Percentiles rank a stretch among this genome's conserved stretches.
Conservation (phyloP, 2,888 invertebrate genomes). For the Parthenolecanium corni region DNA sequence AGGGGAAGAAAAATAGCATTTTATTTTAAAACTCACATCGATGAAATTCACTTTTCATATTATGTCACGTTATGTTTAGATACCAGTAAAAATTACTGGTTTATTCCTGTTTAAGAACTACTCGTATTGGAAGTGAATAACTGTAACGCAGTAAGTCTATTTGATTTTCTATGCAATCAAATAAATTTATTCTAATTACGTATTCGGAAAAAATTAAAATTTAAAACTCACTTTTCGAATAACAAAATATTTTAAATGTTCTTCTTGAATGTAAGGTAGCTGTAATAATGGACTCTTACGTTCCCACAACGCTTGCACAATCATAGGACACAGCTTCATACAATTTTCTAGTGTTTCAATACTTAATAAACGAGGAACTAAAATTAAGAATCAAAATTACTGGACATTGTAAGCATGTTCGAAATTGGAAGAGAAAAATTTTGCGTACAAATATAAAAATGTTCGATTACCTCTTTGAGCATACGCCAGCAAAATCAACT, state of each 20-base stretch:
- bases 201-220: slow-evolving; percentile 1
- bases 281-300: slow-evolving; percentile 88
- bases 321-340: slow-evolving; percentile 94
- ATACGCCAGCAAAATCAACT: slow-evolving; percentile 56
- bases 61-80: too few relatives aligned
- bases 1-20: too few relatives aligned
- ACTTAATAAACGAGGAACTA: slow-evolving; percentile 68
- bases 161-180: too few relatives aligned
- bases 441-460: too few relatives aligned
- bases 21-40: too few relatives aligned
- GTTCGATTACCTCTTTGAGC: slow-evolving; percentile 30
- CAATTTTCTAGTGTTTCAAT: slow-evolving; percentile 94
- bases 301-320: slow-evolving; percentile 94
- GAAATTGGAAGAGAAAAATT: neutral
- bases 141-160: too few relatives aligned
- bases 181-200: too few relatives aligned
- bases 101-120: too few relatives aligned
- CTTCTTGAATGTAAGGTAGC: slow-evolving; percentile 83
- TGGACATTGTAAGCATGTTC: too few relatives aligned
- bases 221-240: slow-evolving; percentile 56
- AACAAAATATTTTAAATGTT: slow-evolving; percentile 74
- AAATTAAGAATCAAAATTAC: slow-evolving; percentile 37
- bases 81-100: too few relatives aligned
- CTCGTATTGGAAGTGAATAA: too few relatives aligned
- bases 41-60: too few relatives aligned